These are phyloP conservation scores for Sardinella longiceps DNA, from an alignment of 2,797 vertebrate genomes.

Conservation along the genomic window DNA sequence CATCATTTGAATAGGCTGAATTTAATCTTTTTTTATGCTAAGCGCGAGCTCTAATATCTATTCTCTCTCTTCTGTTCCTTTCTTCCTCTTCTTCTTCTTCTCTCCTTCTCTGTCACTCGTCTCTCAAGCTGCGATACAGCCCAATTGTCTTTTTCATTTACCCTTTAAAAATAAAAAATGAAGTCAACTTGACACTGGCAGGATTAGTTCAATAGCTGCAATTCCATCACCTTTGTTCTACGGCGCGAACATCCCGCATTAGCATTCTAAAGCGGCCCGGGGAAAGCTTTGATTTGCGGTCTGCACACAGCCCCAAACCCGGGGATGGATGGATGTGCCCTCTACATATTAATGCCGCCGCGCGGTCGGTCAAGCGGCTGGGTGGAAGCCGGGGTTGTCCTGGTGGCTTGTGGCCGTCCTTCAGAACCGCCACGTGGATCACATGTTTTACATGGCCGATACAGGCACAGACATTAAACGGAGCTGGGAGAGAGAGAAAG, in stretches of 20 bases:
- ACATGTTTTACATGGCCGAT: not conserved
- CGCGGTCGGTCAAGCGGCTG: not conserved
- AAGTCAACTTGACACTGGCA: constrained; percentile 59
- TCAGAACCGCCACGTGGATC: not conserved
- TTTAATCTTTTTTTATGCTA: constrained; percentile 60
- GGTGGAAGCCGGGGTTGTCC: constrained; percentile 25
- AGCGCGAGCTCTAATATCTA: constrained; percentile 62
- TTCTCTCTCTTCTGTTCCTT: constrained; percentile 27
- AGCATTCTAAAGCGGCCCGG: constrained; percentile 62
- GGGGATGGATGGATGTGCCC: constrained; percentile 45
- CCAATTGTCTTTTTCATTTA: constrained; percentile 49
- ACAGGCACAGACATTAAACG: not conserved
- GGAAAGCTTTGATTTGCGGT: constrained; percentile 62
- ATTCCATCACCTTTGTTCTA: constrained; percentile 70
- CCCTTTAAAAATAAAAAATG: constrained; percentile 50
- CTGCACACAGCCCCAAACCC: constrained; percentile 52
- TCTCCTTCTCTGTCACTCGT: not conserved
- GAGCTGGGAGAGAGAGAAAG: not conserved
- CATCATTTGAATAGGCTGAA: constrained; percentile 65
- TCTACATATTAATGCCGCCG: constrained; percentile 57
- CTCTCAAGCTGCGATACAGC: constrained; percentile 27
- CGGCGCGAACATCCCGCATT: constrained; percentile 56
- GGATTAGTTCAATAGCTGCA: constrained; percentile 65
- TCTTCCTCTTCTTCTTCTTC: constrained; percentile 11
- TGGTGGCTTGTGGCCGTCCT: constrained; percentile 31